These are phyloP conservation scores for Cheilosia urbana DNA, from an alignment of 2,888 invertebrate species.

Conservation along the genomic window DNA sequence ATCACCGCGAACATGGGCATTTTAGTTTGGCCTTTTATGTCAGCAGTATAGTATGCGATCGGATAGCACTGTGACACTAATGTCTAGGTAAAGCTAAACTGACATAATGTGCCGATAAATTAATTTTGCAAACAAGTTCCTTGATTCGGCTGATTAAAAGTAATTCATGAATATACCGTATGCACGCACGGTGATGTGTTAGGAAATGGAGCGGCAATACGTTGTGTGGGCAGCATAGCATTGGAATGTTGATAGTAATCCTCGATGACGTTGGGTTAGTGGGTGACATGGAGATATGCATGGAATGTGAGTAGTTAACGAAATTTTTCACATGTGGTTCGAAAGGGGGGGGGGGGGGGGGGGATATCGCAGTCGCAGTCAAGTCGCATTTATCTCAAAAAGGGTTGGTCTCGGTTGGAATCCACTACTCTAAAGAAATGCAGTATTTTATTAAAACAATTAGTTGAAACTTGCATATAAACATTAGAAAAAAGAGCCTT, in stretches of 20 bases:
- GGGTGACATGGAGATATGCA: slow-evolving; percentile 36
- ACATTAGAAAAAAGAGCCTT: too few relatives aligned
- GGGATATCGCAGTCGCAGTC: not conserved
- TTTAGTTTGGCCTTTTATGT: slow-evolving; percentile 38
- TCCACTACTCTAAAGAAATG: too few relatives aligned
- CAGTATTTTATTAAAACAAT: too few relatives aligned
- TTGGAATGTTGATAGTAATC: slow-evolving; percentile 41
- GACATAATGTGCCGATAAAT: slow-evolving; percentile 34
- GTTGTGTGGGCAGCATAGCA: not conserved
- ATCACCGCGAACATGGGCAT: slow-evolving; percentile 46
- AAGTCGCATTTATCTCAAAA: too few relatives aligned
- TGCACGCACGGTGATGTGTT: not conserved
- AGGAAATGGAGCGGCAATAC: slow-evolving; percentile 14
- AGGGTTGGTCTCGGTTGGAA: too few relatives aligned
- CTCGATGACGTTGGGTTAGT: slow-evolving; percentile 23
- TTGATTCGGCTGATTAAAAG: slow-evolving; percentile 21
- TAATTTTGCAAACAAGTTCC: slow-evolving; percentile 12
- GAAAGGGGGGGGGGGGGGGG: not conserved
- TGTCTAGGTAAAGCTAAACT: slow-evolving; percentile 24
- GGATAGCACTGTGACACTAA: slow-evolving; percentile 34
- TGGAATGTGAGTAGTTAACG: slow-evolving; percentile 26
- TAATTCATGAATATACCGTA: slow-evolving; percentile 10
- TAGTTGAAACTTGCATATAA: too few relatives aligned
- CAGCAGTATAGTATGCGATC: slow-evolving; percentile 12
- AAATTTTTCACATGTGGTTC: not conserved